Evolutionary conservation across 2,797 vertebrate genomes (phyloP).

Genomic region (Jordanella pulchra): DNA sequence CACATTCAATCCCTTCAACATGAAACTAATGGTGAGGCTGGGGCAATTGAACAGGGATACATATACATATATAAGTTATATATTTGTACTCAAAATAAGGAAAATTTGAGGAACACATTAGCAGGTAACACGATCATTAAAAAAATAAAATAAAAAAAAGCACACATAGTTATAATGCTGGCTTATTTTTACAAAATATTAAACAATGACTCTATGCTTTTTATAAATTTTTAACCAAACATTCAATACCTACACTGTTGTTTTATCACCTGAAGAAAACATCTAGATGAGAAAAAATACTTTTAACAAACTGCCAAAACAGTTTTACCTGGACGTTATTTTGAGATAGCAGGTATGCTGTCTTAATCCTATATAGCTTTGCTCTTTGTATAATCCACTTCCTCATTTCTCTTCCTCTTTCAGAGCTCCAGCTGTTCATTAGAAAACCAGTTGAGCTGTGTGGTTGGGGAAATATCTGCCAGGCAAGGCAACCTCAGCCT

Average conservation of each 20-base stretch:
- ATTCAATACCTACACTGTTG: too few species aligned
- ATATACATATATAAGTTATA: neutral
- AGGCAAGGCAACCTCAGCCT: conserved; percentile 73
- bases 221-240: neutral
- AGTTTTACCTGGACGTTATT: neutral
- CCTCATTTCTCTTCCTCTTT: conserved; percentile 9
- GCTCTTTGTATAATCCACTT: neutral
- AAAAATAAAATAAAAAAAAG: neutral
- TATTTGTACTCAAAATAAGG: neutral
- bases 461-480: conserved; percentile 76
- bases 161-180: neutral
- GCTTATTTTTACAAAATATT: neutral
- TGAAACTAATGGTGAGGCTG: conserved; percentile 67
- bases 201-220: neutral
- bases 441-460: conserved; percentile 69
- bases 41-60: neutral
- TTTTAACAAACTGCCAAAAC: neutral
- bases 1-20: conserved; percentile 79
- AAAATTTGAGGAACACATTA: neutral
- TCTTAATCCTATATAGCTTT: too few species aligned
- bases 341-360: neutral
- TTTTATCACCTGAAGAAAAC: neutral
- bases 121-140: too few species aligned
- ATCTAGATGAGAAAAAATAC: neutral
- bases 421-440: conserved; percentile 73